Conservation (phyloP, 2,888 invertebrate species). For the Mellilla xanthometata region DNA sequence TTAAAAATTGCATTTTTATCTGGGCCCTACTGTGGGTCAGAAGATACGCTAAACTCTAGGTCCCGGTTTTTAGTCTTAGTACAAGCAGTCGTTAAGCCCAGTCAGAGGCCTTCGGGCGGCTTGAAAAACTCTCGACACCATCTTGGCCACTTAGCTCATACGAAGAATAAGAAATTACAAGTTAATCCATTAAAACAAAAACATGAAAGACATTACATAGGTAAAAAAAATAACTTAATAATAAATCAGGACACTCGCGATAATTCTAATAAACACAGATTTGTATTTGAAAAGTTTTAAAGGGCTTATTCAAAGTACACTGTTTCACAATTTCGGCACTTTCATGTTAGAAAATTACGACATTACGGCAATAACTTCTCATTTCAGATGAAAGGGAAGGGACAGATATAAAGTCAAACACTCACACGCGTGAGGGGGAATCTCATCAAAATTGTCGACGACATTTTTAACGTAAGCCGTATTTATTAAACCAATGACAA, state of each 20-base stretch:
- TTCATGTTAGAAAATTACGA: constrained; percentile 32
- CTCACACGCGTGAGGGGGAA: constrained; percentile 22
- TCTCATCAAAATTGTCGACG: constrained; percentile 33
- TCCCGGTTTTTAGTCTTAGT: too few species aligned
- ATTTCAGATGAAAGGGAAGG: constrained; percentile 30
- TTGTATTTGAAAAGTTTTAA: constrained; percentile 3
- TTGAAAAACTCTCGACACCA: too few species aligned
- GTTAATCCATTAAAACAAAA: too few species aligned
- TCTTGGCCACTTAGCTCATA: too few species aligned
- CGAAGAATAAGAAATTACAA: too few species aligned
- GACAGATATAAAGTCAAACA: constrained; percentile 30
- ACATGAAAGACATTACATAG: too few species aligned
- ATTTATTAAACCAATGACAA: constrained; percentile 39
- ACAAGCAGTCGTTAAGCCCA: too few species aligned
- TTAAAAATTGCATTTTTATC: too few species aligned
- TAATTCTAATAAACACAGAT: constrained; percentile 13
- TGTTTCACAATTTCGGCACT: constrained; percentile 26
- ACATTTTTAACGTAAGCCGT: constrained; percentile 36
- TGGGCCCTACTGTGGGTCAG: too few species aligned
- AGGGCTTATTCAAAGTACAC: constrained; percentile 12
- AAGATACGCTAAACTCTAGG: too few species aligned
- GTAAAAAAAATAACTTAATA: too few species aligned
- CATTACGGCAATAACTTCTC: constrained; percentile 31
- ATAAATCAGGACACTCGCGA: constrained; percentile 15
- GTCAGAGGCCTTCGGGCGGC: too few species aligned